These are phyloP conservation scores for Channa maculata DNA, from an alignment of 2,113 vertebrate genomes.

Conservation along the genomic window DNA sequence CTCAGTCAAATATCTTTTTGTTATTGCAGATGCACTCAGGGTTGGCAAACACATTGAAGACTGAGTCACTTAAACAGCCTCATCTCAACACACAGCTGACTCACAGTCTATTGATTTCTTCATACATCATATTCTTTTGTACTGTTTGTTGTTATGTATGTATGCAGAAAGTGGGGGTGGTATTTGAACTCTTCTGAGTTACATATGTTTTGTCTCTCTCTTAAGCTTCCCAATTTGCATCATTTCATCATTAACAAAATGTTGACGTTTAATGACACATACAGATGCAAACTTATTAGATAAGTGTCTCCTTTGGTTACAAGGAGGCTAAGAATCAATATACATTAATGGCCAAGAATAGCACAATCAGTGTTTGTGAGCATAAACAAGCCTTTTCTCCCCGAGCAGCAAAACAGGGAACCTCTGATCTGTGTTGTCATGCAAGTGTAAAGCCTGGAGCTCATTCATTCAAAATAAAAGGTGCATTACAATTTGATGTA, in stretches of 20 bases:
- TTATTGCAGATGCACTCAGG: constrained; percentile 61
- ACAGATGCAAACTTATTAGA: constrained; percentile 25
- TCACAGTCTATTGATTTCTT: constrained; percentile 65
- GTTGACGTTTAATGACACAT: constrained; percentile 33
- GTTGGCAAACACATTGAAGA: constrained; percentile 63
- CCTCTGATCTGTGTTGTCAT: constrained; percentile 56
- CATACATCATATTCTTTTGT: constrained; percentile 54
- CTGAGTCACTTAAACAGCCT: constrained; percentile 71
- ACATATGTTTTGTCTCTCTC: constrained; percentile 23
- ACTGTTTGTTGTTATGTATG: constrained; percentile 45
- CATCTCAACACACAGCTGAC: constrained; percentile 64
- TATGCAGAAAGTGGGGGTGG: not conserved
- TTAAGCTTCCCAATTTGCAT: not conserved
- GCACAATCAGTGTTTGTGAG: constrained; percentile 48
- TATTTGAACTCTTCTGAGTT: constrained; percentile 33
- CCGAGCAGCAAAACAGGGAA: constrained; percentile 39
- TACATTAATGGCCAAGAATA: constrained; percentile 54
- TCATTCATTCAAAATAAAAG: constrained; percentile 54
- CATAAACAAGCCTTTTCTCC: constrained; percentile 44
- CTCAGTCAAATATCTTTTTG: constrained; percentile 64
- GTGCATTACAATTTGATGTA: constrained; percentile 40
- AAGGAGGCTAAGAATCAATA: constrained; percentile 44
- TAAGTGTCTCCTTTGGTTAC: constrained; percentile 48
- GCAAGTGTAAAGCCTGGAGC: constrained; percentile 55
- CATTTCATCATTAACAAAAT: constrained; percentile 32